Base-by-base conservation (phyloP, 2,888 invertebrate species). In the Apodemia mormo region DNA sequence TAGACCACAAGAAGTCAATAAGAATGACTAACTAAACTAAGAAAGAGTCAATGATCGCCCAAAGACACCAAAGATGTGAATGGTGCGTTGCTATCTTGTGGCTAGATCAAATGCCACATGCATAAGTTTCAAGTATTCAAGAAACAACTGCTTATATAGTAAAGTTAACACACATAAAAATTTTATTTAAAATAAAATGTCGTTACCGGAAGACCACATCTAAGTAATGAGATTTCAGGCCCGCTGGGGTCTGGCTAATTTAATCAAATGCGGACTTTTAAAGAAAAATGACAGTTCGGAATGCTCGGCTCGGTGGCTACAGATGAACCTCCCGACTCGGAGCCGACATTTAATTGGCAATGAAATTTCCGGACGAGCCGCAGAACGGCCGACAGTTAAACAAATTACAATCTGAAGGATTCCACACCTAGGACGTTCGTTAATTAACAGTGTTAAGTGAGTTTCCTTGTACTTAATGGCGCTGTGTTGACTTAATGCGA, bases 251-350 rank as follows among this genome's bases (percentile, higher is more conserved):
- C 30, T 61, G 58, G 12, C 58, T 5, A 61, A 61, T 61, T 61
- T 61, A 61, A 61, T 61, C 10, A 61, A 61, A 61, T 61, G 30
- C 61, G 58, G 30, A 33, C 33, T 61, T 33, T 12, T 5, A 30
- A 12, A 61, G 61, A 58, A 30, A 30, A 61, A 33, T 61, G 14
- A 14, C 61, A 10, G 33, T 61, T 33, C 12, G 30, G 30, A 61
- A 12, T 61, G 49, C 33, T 30, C 33, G 49, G 14, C 49, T 52
- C 30, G 30, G 33, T 33, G 33, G 45, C 45, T 45, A 12, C 45
- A 45, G 45, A 45, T 45, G 45, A 45, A 45, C 45, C 45, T 45
- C 45, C 45, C 43, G 10, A 2, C 10, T 9, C 43, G 2, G 10
- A 58, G 30, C 10, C 6, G 58, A 30, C 58, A 58, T 29, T 58